Conservation (phyloP, 2,113 vertebrate species). For the Nothocercus nigrocapillus region DNA sequence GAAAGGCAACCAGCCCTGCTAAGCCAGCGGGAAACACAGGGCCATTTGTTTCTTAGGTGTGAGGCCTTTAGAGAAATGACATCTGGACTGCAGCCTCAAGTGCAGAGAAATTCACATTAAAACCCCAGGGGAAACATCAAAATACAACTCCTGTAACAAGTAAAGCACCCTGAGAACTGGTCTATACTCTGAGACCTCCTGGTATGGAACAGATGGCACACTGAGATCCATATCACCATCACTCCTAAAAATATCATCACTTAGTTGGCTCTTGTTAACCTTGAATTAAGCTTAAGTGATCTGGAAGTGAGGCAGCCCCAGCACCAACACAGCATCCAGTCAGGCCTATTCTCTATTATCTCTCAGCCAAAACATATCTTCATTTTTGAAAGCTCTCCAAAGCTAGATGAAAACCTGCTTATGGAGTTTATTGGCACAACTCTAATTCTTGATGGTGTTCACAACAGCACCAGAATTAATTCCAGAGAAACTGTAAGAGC, state of each 20-base stretch:
- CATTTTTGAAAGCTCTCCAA: not conserved
- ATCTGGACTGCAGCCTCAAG: not conserved
- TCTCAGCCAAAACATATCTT: not conserved
- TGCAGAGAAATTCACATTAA: slow-evolving; percentile 32
- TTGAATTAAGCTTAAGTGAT: not conserved
- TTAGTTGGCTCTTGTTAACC: not conserved
- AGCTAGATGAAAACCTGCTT: not conserved
- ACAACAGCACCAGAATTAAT: not conserved
- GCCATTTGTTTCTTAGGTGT: not conserved
- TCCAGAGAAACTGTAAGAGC: not conserved
- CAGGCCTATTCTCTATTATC: not conserved
- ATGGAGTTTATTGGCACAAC: not conserved
- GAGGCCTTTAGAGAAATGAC: not conserved
- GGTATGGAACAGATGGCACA: not conserved
- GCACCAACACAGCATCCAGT: not conserved
- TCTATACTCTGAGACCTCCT: not conserved
- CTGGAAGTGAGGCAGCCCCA: not conserved
- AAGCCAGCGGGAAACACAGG: not conserved
- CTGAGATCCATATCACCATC: not conserved
- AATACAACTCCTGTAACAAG: not conserved
- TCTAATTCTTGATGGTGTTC: not conserved
- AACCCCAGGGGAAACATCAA: slow-evolving; percentile 17
- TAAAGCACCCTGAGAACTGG: slow-evolving; percentile 14
- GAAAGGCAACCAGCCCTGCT: not conserved
- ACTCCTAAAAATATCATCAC: not conserved